phyloP scores from a whole-genome alignment of 2,888 invertebrate genomes.

The Elegia similella region DNA sequence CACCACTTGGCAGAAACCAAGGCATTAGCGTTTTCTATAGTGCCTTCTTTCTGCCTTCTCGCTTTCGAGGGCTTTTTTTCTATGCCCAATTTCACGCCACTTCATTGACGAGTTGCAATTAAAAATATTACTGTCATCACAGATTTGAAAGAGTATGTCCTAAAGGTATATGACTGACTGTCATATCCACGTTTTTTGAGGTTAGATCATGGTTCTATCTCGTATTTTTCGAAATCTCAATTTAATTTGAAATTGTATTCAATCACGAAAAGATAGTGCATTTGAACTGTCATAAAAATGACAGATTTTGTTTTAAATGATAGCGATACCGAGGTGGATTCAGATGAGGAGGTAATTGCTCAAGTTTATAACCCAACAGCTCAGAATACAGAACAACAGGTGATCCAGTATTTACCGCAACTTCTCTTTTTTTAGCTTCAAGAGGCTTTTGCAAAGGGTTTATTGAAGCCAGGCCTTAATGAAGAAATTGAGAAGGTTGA shows the following conservation, averaged over 20 bases:
- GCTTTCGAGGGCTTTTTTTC: too few relatives aligned
- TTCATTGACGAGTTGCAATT: too few relatives aligned
- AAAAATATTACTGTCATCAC: background rate
- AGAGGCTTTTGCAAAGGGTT: conserved; percentile 92
- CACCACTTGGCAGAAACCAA: too few relatives aligned
- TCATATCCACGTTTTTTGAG: conserved; percentile 17
- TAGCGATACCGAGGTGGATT: conserved; percentile 77
- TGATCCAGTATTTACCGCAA: background rate
- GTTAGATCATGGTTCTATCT: too few relatives aligned
- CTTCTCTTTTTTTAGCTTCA: conserved; percentile 85
- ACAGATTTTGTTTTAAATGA: conserved; percentile 71
- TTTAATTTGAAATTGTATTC: background rate
- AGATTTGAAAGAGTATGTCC: too few relatives aligned
- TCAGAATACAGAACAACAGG: background rate
- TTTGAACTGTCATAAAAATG: conserved; percentile 39
- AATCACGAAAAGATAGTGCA: background rate
- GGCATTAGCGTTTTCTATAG: too few relatives aligned
- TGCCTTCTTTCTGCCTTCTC: too few relatives aligned
- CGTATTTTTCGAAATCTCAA: background rate
- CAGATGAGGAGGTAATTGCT: conserved; percentile 78
- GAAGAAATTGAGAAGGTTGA: conserved; percentile 82
- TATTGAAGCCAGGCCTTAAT: conserved; percentile 93
- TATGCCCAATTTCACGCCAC: too few relatives aligned
- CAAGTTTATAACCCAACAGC: background rate
- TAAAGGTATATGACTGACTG: background rate